phyloP scores from a whole-genome alignment of 2,797 vertebrate genomes.

The Monodelphis domestica region DNA sequence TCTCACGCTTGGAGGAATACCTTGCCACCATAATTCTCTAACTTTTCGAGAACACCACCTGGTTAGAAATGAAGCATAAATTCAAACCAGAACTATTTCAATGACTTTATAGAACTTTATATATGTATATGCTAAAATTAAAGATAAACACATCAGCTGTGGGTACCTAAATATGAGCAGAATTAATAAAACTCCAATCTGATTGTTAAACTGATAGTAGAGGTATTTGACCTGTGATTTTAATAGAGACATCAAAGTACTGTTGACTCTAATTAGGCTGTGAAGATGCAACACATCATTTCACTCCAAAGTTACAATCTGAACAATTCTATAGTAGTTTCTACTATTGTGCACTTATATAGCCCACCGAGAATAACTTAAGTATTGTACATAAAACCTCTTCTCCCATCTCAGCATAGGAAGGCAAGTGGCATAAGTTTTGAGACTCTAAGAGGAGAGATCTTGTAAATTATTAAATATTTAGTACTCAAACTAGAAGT shows the following conservation, averaged over 20 bases:
- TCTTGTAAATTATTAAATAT: background rate
- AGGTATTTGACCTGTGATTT: background rate
- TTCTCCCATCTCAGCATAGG: background rate
- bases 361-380: background rate
- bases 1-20: constrained; percentile 94
- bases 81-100: background rate
- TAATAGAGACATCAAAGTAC: background rate
- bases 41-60: constrained; percentile 94
- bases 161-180: background rate
- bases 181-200: background rate
- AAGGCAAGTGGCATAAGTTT: background rate
- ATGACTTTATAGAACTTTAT: background rate
- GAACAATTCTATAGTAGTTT: background rate
- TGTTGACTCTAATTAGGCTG: background rate
- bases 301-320: background rate
- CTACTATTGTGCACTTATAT: background rate
- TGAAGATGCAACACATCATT: background rate
- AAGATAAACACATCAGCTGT: background rate
- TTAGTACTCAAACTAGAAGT: background rate
- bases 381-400: background rate
- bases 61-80: background rate
- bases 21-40: constrained; percentile 97
- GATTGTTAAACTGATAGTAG: background rate
- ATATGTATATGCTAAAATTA: background rate
- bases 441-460: no score